phyloP scores from a whole-genome alignment of 2,113 vertebrate species.

The Grammomys dolichurus region DNA sequence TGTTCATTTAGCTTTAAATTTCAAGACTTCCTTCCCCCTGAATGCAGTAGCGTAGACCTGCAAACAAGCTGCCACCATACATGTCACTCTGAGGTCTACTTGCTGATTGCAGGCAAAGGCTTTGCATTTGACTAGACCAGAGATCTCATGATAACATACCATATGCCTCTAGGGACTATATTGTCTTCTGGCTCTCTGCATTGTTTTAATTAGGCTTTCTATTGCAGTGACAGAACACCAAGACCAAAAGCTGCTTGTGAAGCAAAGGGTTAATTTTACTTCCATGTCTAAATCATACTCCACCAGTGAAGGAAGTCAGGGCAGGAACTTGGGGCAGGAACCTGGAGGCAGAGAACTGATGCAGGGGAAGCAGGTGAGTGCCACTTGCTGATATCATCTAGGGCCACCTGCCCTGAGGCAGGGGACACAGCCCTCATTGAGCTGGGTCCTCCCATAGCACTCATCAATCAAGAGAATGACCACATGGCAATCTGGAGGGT shows the following conservation, averaged over 20 bases:
- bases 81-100: background rate
- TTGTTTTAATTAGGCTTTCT: background rate
- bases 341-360: background rate
- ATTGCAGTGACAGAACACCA: background rate
- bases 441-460: background rate
- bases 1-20: slow-evolving; percentile 11
- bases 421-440: background rate
- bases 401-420: background rate
- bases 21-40: background rate
- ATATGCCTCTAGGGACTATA: too few relatives aligned
- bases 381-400: background rate
- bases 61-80: background rate
- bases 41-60: background rate
- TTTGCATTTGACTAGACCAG: background rate
- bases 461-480: background rate
- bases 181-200: background rate
- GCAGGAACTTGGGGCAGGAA: background rate
- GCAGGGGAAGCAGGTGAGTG: background rate
- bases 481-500: background rate
- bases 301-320: background rate
- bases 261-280: background rate
- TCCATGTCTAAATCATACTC: background rate
- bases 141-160: background rate
- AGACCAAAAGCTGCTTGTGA: background rate
- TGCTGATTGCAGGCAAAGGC: too few relatives aligned